Evolutionary conservation across 2,888 invertebrate genomes (phyloP).

Genomic region (Sesia bembeciformis): DNA sequence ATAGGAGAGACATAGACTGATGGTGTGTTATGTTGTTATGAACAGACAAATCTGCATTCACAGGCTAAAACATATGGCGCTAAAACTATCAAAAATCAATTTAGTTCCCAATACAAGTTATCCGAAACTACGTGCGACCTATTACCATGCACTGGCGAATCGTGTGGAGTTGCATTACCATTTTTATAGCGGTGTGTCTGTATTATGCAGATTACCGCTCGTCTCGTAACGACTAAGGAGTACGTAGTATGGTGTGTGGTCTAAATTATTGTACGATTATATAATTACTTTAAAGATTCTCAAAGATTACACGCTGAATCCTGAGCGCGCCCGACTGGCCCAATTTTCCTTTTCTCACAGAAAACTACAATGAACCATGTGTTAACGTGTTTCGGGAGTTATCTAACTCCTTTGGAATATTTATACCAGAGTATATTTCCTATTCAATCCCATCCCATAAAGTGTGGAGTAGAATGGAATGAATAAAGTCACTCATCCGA

Average conservation of each 20-base stretch:
- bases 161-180: constrained; percentile 43
- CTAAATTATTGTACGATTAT: constrained; percentile 5
- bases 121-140: constrained; percentile 28
- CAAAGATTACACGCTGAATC: too few species aligned
- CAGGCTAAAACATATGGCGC: neutral
- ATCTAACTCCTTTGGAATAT: too few species aligned
- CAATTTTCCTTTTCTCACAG: neutral
- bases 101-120: neutral
- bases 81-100: neutral
- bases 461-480: too few species aligned
- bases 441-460: too few species aligned
- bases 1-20: too few species aligned
- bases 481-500: too few species aligned
- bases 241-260: constrained; percentile 18
- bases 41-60: too few species aligned
- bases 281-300: neutral
- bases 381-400: too few species aligned
- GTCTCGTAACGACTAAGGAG: constrained; percentile 38
- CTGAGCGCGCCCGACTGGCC: too few species aligned
- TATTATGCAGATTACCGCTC: constrained; percentile 62
- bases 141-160: constrained; percentile 25
- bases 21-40: too few species aligned
- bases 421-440: too few species aligned
- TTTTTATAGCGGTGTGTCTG: constrained; percentile 62
- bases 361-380: neutral